Base-by-base conservation (phyloP, 2,113 vertebrate genomes). In the Amblyornis subalaris region DNA sequence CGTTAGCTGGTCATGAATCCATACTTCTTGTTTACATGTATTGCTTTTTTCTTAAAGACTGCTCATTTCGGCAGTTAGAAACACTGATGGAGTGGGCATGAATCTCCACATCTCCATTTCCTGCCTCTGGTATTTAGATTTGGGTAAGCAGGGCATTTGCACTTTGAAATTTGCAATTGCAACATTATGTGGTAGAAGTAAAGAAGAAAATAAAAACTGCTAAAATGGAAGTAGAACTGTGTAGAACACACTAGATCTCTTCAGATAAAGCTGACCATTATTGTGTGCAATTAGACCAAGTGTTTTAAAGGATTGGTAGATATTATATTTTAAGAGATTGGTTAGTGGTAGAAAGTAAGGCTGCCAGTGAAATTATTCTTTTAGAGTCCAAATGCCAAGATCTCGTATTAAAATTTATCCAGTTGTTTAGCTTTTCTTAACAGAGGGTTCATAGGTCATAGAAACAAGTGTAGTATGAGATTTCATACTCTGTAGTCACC, bases 381-480 rank as follows among this genome's bases (percentile, higher is more conserved):
- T n/a, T 18, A 12, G 69, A 80, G 55, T 74, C 65, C 65, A 81
- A 51, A 89, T 78, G 80, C 73, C 90, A 92, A 75, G 86, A 75
- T 92, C 44, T 83, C 60, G 25, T 77, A 90, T 35, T 90, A 90
- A 78, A 92, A 92, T 84, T 31, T 92, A 90, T 92, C 76, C 60
- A 64, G 9, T 86, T 90, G 83, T 90, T 93, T 67, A 90, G 73
- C 48, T 88, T 90, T 92, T 77, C 69, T 67, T 92, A 90, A 54
- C 44, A 78, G 72, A 75, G 65, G 23, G 53, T 86, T 92, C 83
- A 48, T 4, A 81, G 86, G 83, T 94, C 75, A 42, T 42, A 84
- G 69, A 86, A 93, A 78, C 85, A 92, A 96, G 85, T 75, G 65
- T 1, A 3, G 31, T 92, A 81, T 96, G 86, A 93, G 81, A 94